Conservation (phyloP, 2,888 invertebrate species). For the Frankliniella intonsa region DNA sequence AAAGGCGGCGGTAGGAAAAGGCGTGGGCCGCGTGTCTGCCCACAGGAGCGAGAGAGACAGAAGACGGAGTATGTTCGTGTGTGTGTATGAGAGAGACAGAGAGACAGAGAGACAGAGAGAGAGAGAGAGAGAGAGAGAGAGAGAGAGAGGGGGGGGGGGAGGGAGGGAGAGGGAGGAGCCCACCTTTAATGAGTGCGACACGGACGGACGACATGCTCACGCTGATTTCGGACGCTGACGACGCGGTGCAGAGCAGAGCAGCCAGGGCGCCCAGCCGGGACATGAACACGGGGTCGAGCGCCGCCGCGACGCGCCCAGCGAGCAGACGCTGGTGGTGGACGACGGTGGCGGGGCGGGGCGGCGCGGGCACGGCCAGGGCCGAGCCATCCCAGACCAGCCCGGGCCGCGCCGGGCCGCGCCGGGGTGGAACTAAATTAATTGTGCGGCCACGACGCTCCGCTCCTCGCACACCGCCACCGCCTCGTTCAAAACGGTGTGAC, state of each 20-base stretch:
- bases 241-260: not conserved
- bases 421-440: conserved; percentile 17
- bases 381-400: too few species aligned
- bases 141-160: not conserved
- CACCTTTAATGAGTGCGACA: not conserved
- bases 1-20: too few species aligned
- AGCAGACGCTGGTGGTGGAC: not conserved
- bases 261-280: too few species aligned
- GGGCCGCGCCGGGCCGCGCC: not conserved
- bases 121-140: not conserved
- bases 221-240: not conserved
- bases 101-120: too few species aligned
- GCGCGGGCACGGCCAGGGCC: too few species aligned
- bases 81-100: too few species aligned
- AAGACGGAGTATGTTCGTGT: too few species aligned
- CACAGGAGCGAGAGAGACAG: too few species aligned
- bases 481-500: conserved; percentile 14
- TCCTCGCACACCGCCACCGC: not conserved
- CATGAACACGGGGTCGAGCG: not conserved
- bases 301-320: not conserved
- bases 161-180: not conserved
- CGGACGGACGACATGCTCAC: not conserved
- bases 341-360: too few species aligned
- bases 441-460: not conserved
- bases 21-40: too few species aligned